phyloP scores from a whole-genome alignment of 2,113 vertebrate genomes.

The Neopipo cinnamomea region DNA sequence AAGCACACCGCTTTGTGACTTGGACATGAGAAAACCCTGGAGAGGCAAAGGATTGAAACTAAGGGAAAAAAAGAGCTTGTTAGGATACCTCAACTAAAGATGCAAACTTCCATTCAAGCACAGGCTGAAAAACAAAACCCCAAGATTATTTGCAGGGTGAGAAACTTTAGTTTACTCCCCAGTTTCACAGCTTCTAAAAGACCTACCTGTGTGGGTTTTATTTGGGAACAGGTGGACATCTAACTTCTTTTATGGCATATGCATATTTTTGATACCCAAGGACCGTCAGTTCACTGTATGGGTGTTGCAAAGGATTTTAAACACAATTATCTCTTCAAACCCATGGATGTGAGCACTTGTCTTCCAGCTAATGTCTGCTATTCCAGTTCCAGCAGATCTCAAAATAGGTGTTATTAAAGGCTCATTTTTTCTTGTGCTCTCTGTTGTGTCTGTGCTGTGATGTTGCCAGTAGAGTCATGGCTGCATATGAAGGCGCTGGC shows the following conservation, averaged over 20 bases:
- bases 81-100: not conserved
- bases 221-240: not conserved
- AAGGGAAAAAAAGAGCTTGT: not conserved
- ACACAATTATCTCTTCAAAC: not conserved
- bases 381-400: slow-evolving; percentile 4
- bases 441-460: not conserved
- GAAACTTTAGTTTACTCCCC: not conserved
- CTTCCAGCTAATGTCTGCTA: slow-evolving; percentile 24
- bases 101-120: not conserved
- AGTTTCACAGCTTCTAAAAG: not conserved
- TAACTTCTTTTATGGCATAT: not conserved
- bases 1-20: slow-evolving; percentile 2
- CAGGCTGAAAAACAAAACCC: not conserved
- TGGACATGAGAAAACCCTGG: not conserved
- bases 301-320: not conserved
- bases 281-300: not conserved
- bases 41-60: not conserved
- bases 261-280: not conserved
- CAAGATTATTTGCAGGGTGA: not conserved
- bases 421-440: not conserved
- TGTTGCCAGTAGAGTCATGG: slow-evolving; percentile 10
- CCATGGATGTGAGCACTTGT: not conserved
- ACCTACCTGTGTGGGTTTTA: not conserved
- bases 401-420: slow-evolving; percentile 30
- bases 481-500: not conserved